Conservation (phyloP, 2,113 vertebrate genomes). For the Monarcha castaneiventris region DNA sequence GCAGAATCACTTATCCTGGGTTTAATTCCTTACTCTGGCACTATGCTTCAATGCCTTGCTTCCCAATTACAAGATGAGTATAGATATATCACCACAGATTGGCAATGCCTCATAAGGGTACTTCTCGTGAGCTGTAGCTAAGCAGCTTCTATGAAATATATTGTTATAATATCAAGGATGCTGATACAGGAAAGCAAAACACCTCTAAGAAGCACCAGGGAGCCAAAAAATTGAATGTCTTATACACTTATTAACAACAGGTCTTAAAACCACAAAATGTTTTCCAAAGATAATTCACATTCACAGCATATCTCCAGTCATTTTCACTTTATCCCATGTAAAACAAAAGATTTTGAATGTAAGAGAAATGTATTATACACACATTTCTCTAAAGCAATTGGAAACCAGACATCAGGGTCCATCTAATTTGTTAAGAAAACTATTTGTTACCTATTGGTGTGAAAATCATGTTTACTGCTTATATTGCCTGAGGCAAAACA, state of each 20-base stretch:
- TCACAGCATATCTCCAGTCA: neutral
- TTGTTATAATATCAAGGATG: neutral
- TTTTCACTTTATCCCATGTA: slow-evolving; percentile 25
- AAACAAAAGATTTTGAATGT: slow-evolving; percentile 29
- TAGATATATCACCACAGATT: neutral
- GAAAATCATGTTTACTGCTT: slow-evolving; percentile 67
- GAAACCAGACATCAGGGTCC: slow-evolving; percentile 58
- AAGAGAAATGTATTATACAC: slow-evolving; percentile 16
- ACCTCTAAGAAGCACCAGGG: neutral
- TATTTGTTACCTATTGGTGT: slow-evolving; percentile 68
- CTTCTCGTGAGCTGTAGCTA: neutral
- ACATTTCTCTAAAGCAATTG: slow-evolving; percentile 27
- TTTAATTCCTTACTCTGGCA: neutral
- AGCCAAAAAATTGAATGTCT: neutral
- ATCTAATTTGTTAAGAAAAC: slow-evolving; percentile 71
- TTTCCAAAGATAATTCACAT: neutral
- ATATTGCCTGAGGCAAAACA: slow-evolving; percentile 60
- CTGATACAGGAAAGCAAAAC: neutral
- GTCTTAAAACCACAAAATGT: neutral
- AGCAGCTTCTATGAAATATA: neutral
- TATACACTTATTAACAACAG: neutral
- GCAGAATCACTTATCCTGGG: neutral
- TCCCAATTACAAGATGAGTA: neutral
- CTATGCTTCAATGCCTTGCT: neutral
- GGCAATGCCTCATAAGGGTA: neutral